phyloP scores from a whole-genome alignment of 1,140 invertebrate species.

The Aphidius ervi region DNA sequence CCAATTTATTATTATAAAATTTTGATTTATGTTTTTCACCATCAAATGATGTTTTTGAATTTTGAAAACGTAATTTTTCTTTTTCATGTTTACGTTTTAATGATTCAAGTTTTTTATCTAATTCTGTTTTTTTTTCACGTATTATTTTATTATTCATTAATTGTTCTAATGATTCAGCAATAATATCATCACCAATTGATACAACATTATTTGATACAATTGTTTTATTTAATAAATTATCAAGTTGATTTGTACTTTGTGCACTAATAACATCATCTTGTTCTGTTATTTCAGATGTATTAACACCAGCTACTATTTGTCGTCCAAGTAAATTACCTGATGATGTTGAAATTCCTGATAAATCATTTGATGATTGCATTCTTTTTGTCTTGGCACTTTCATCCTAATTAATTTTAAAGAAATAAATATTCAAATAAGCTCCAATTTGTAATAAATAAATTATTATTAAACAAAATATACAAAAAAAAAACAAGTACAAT shows the following conservation, averaged over 20 bases:
- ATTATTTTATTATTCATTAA: constrained; percentile 78
- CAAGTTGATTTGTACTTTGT: constrained; percentile 26
- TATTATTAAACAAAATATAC: too few relatives aligned
- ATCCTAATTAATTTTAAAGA: constrained; percentile 29
- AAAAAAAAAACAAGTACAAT: neutral
- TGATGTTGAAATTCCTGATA: constrained; percentile 29
- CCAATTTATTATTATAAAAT: constrained; percentile 69
- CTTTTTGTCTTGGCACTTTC: constrained; percentile 41
- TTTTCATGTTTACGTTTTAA: constrained; percentile 25
- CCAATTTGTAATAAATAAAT: neutral
- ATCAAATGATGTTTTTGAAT: constrained; percentile 58
- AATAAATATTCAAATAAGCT: neutral
- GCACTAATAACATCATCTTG: constrained; percentile 36
- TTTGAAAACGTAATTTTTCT: constrained; percentile 61
- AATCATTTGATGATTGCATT: constrained; percentile 42
- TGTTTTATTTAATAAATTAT: constrained; percentile 39
- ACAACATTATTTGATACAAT: constrained; percentile 39
- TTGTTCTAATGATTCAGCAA: constrained; percentile 75
- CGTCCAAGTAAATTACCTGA: constrained; percentile 41
- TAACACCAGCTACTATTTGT: constrained; percentile 41
- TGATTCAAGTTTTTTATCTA: constrained; percentile 76
- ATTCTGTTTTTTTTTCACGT: constrained; percentile 73
- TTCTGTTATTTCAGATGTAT: constrained; percentile 41
- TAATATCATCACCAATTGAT: constrained; percentile 56
- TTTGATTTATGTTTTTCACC: constrained; percentile 62